Evolutionary conservation across 2,113 vertebrate species (phyloP), one percentile per base, ranked within the genome.

Genomic region (Mormoops blainvillei): DNA sequence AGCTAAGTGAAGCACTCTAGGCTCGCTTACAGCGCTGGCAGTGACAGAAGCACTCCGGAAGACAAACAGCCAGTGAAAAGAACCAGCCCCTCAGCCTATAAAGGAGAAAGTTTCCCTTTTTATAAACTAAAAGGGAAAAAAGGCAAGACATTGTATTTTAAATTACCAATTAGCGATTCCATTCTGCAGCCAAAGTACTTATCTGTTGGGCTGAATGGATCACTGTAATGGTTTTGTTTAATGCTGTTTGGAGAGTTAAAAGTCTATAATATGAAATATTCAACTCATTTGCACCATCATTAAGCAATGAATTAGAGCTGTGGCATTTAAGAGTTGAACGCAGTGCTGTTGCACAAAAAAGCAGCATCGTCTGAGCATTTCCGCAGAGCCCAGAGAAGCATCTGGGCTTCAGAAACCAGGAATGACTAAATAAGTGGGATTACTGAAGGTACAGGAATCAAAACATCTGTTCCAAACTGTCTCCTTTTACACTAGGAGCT

Each of bases 221-320:
- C 20, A 33, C 18, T 24, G 24, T 81, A 77, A 87, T 82, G 80
- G 71, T 68, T 92, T 86, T 74, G 81, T 85, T 81, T 90, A 78
- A 96, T 61, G 68, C 63, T 56, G 73, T 86, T 88, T 95, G 77
- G 70, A 61, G 81, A 88, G 90, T 92, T 96, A 82, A 65, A 92
- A 89, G 52, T 73, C 58, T 41, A 52, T 67, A 22, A 7, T 38
- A 36, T 87, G 67, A 94, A 92, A 56, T 70, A 85, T 38, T 50
- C 81, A 83, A n/a, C 52, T 73, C 45, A 33, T 87, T 76, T 76
- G 80, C 26, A 48, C 82, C 65, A 73, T 92, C 81, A 50, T 85
- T 93, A 71, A 81, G 83, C 33, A 74, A 58, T 74, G 83, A 89
- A 93, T 52, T n/a, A 38, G 48, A 73, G 68, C n/a, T 16, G 0